A percentile compares a stretch with the other conserved stretches of the same genome.
Evolutionary conservation across 2,888 invertebrate species (phyloP).

Genomic region (Synanthedon myopaeformis): DNA sequence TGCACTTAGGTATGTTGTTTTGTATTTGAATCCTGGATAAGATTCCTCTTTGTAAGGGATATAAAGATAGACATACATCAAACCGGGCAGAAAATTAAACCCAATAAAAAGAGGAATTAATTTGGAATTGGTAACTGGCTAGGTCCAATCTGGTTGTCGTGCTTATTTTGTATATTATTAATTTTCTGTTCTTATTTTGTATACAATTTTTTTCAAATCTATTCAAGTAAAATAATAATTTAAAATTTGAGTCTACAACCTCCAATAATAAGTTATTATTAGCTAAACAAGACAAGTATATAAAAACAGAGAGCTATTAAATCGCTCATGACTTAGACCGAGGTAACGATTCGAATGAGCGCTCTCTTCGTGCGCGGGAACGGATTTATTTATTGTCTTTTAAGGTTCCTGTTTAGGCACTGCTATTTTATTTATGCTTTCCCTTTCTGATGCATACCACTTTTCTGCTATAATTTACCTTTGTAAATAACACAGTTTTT

Average conservation of each 20-base stretch:
- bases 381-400: conserved; percentile 8
- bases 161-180: neutral
- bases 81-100: too few species aligned
- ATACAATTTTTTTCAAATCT: neutral
- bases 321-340: neutral
- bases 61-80: too few species aligned
- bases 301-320: neutral
- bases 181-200: neutral
- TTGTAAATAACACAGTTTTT: too few species aligned
- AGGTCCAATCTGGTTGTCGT: neutral
- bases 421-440: neutral
- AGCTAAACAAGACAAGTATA: too few species aligned
- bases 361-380: neutral
- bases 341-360: neutral
- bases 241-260: too few species aligned
- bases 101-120: neutral
- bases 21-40: too few species aligned
- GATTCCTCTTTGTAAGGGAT: too few species aligned
- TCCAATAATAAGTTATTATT: too few species aligned
- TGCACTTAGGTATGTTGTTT: too few species aligned
- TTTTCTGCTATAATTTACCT: neutral
- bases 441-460: neutral
- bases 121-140: neutral
- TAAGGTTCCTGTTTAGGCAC: conserved; percentile 5
- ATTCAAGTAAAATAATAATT: too few species aligned